These are phyloP conservation scores for Axinella damicornis DNA, from an alignment of 37 sponge, comb jelly and placozoan species.

Conservation along the genomic window DNA sequence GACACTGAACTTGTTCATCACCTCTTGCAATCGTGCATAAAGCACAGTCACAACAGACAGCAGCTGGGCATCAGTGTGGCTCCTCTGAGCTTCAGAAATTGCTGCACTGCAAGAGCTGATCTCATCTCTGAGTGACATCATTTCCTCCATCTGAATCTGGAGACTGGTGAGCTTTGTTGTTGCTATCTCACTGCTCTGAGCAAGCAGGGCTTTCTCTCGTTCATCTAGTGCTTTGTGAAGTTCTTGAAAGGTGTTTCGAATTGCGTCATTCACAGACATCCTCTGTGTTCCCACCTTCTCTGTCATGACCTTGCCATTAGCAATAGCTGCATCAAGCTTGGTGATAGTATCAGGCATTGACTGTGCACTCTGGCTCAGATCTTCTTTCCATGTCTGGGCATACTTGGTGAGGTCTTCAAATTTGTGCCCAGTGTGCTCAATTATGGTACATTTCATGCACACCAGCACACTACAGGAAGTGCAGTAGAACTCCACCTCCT, in stretches of 20 bases:
- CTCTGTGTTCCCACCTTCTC: not conserved
- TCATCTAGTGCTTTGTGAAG: conserved; percentile 8
- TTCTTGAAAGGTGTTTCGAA: not conserved
- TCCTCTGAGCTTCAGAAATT: not conserved
- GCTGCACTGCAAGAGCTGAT: not conserved
- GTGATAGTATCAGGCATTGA: not conserved
- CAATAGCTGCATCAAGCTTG: conserved; percentile 31
- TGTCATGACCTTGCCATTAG: not conserved
- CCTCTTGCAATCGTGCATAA: not conserved
- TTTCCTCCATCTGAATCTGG: not conserved
- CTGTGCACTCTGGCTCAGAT: not conserved
- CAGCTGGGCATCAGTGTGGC: conserved; percentile 1
- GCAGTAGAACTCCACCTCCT: conserved; percentile 31
- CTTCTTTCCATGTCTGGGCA: not conserved
- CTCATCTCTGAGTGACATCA: conserved; percentile 9
- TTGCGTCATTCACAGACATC: not conserved
- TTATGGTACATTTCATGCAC: conserved; percentile 11
- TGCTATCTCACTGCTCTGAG: not conserved
- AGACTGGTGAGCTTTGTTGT: not conserved
- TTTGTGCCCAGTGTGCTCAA: conserved; percentile 19
- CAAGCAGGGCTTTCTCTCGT: conserved; percentile 7
- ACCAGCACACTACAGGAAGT: not conserved
- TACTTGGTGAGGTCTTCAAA: not conserved
- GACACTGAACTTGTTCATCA: not conserved
- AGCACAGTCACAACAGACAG: conserved; percentile 6